Base-by-base conservation (phyloP, 2,113 vertebrate species). In the Ploceus nigricollis region DNA sequence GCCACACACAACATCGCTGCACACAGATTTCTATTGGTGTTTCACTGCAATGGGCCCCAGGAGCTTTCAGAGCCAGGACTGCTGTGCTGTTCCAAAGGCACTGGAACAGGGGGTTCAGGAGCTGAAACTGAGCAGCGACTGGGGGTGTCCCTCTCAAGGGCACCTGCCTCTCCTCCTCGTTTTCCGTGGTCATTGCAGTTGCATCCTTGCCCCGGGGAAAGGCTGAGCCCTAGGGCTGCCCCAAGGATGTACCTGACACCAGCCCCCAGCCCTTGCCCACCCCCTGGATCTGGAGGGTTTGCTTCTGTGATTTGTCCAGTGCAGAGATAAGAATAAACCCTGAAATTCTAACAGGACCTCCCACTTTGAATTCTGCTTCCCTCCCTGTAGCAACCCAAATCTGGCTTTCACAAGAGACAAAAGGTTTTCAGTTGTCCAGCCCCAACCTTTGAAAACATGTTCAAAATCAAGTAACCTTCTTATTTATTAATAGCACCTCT, bases 61-160 rank as follows among this genome's bases (percentile, higher is more conserved):
- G 60, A 76, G 45, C 42, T 90, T 80, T 35, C 7, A 7, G 35
- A 72, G 27, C 16, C 61, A 48, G 37, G 58, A 12, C 4, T 86
- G 23, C 61, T 3, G 1, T 35, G 47, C 33, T 82, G 21, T 14
- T 58, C 30, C n/a, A 82, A 31, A 63, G 54, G 35, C 8, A 4
- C 33, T 23, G 65, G 13, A 69, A 3, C 1, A 3, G 37, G 50
- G 15, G 48, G 6, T 4, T 63, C 51, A 48, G 53, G 2, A 85
- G 45, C 64, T 44, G 28, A 44, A 60, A 39, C 37, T 20, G 31
- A 70, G 24, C 1, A 11, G 25, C 23, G 15, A 8, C 21, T 35
- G 1, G 3, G 19, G 10, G 2, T 22, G 6, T 70, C 18, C 20
- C n/a, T 16, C 31, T n/a, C 45, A 39, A 0, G 0, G 68, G 21